Conservation (phyloP, 1,140 invertebrate species). For the Sycophila sp. region DNA sequence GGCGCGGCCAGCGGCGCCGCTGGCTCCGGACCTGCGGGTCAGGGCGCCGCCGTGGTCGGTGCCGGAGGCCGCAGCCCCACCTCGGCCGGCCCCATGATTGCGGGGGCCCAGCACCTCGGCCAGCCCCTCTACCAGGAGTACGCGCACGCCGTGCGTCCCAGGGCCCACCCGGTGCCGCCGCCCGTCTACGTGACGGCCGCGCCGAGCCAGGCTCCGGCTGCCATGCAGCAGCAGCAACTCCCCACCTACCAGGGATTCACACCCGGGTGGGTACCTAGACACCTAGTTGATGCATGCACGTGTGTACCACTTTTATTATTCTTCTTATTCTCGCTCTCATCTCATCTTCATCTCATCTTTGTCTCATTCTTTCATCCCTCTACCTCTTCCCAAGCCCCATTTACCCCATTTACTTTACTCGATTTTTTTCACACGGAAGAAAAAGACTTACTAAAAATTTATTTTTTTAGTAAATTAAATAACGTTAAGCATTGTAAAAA, state of each 20-base stretch:
- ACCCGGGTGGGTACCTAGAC: slow-evolving; percentile 67
- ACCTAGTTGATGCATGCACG: slow-evolving; percentile 66
- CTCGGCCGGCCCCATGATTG: slow-evolving; percentile 50
- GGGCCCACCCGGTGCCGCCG: slow-evolving; percentile 62
- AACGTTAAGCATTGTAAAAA: too few species aligned
- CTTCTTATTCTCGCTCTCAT: slow-evolving; percentile 8
- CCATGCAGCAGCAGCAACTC: slow-evolving; percentile 64
- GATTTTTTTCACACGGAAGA: not conserved
- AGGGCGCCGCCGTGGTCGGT: not conserved
- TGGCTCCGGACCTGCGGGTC: not conserved
- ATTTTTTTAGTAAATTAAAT: too few species aligned
- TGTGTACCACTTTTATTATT: slow-evolving; percentile 62
- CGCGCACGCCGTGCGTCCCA: slow-evolving; percentile 58
- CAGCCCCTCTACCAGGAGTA: slow-evolving; percentile 65
- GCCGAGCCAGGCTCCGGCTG: slow-evolving; percentile 57
- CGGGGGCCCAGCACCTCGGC: slow-evolving; percentile 58
- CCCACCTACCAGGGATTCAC: slow-evolving; percentile 67
- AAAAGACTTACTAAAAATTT: too few species aligned
- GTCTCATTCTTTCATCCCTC: too few species aligned
- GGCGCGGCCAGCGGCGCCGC: slow-evolving; percentile 45
- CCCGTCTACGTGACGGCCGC: slow-evolving; percentile 64
- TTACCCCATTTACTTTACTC: too few species aligned
- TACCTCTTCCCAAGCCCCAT: too few species aligned
- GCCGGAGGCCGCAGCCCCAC: slow-evolving; percentile 59
- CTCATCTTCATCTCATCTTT: too few species aligned